Conservation (phyloP, 2,888 invertebrate species). For the Lathronympha strigana region DNA sequence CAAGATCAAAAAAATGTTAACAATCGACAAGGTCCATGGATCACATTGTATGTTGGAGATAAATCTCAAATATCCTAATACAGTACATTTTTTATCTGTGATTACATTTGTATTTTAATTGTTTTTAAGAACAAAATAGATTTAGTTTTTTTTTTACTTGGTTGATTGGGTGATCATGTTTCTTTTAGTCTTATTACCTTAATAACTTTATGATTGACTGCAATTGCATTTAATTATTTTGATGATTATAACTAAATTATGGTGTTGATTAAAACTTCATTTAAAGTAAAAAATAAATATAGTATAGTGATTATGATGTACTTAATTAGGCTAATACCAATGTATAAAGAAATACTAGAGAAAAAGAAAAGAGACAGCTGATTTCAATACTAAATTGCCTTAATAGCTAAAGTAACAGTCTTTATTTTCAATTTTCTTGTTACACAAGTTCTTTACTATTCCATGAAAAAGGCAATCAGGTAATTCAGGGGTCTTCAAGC, state of each 20-base stretch:
- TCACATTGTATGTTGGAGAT: background rate
- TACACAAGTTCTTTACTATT: background rate
- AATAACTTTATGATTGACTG: background rate
- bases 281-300: background rate
- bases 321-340: conserved; percentile 58
- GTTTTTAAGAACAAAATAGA: conserved; percentile 47
- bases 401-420: background rate
- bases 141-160: conserved; percentile 34
- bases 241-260: background rate
- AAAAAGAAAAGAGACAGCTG: background rate
- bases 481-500: no score
- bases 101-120: conserved; percentile 45
- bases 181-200: conserved; percentile 12
- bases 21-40: background rate
- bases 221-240: background rate
- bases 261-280: background rate
- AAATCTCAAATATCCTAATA: conserved; percentile 1
- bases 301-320: conserved; percentile 53
- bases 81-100: conserved; percentile 49
- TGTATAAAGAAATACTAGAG: background rate
- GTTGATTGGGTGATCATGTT: conserved; percentile 18
- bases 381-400: background rate
- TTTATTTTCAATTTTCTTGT: background rate
- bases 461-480: no score
- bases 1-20: background rate